Base-by-base conservation (phyloP, 2,888 invertebrate genomes). In the Synergus gifuensis region DNA sequence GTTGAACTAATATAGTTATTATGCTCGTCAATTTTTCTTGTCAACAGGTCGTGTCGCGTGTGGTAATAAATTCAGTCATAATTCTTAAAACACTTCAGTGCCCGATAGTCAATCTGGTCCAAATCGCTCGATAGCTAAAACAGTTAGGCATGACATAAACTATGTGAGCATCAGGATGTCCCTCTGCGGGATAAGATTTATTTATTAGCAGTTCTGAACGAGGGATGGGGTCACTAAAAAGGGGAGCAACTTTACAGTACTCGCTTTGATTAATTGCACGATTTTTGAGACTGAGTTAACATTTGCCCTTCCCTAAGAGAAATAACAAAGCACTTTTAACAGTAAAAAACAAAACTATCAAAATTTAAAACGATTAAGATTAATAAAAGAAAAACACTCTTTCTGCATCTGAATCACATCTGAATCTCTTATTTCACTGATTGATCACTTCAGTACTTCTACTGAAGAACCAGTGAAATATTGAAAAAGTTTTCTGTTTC, bases 191-290 rank as follows among this genome's bases (percentile, higher is more conserved):
- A 86, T 86, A 85, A 85, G 86, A 87, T 88, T 88, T 89, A 88
- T 89, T 88, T 88, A 89, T 88, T 86, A 88, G 86, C 85, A 84
- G 87, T 87, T 85, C 85, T 85, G 81, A 82, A 83, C 82, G 83
- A 85, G 86, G 85, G 85, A 84, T 85, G 80, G 80, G 85, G 82
- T 83, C 84, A 86, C 87, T 88, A 87, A 88, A 88, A 87, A 87
- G 85, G 83, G 84, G 83, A 81, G 81, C 84, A 84, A 87, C 86
- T 86, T 85, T 82, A 81, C 84, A 84, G 80, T 82, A 82, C 85
- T 84, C 84, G 87, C 86, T 88, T 88, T 88, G 88, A 88, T 88
- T 87, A 88, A 88, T 88, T 88, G 87, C 84, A 84, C 82, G 84
- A 86, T 86, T 86, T 85, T 86, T 83, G 36, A 54, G 22, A 73